A percentile compares a stretch with the other conserved stretches of the same genome.
phyloP scores from a whole-genome alignment of 2,888 invertebrate genomes.

The Pammene aurita region DNA sequence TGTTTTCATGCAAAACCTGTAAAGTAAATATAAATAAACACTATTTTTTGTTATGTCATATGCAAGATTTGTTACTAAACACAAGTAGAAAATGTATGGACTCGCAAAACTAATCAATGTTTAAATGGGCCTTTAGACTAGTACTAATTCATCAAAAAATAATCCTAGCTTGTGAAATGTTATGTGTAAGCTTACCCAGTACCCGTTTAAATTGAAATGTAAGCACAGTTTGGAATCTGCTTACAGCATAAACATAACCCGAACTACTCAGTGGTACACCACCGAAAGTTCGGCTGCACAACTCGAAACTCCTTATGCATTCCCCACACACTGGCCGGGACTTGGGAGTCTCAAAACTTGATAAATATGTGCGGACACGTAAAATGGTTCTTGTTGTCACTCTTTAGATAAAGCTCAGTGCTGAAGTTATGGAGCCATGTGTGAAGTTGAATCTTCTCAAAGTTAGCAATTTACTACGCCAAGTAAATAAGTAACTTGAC shows the following conservation, averaged over 20 bases:
- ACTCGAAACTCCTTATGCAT: slow-evolving; percentile 9
- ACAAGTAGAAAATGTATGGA: no score
- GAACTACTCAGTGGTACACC: background rate
- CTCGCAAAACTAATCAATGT: no score
- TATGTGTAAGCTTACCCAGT: background rate
- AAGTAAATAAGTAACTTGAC: background rate
- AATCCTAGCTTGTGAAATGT: background rate
- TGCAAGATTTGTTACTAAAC: no score
- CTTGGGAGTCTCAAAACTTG: slow-evolving; percentile 7
- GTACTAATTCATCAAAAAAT: no score
- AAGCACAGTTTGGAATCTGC: background rate
- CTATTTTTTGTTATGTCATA: no score
- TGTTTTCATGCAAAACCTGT: no score
- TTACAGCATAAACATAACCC: background rate
- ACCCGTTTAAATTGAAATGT: background rate
- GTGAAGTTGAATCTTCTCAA: slow-evolving; percentile 10
- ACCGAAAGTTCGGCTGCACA: slow-evolving; percentile 5
- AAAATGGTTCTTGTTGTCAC: slow-evolving; percentile 1
- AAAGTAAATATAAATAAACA: no score
- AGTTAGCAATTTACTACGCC: background rate
- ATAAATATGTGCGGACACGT: slow-evolving; percentile 15
- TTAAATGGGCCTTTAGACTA: no score
- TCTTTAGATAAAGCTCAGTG: background rate
- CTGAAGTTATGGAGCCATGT: background rate
- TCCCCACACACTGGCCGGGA: slow-evolving; percentile 6